Evolutionary conservation across 53 echinoderm and acorn worm genomes (phyloP), one percentile per base, ranked within the genome.

Genomic region (Paracentrotus lividus): DNA sequence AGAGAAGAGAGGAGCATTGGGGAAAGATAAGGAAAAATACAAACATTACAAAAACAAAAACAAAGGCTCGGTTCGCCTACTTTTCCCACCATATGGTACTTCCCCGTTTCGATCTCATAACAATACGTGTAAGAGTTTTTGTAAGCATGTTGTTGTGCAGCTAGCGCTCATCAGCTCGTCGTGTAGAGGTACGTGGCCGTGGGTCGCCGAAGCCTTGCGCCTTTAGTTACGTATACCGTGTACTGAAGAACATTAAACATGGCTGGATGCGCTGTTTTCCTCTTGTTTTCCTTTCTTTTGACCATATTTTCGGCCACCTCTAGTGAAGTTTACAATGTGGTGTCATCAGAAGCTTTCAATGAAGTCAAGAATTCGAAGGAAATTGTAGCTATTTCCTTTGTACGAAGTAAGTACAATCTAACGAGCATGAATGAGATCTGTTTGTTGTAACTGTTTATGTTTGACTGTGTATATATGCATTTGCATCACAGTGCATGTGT

Each of bases 291-390:
- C 72, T 72, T 40, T 38, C 9, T 72, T 72, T 40, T 72, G 4
- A 18, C 36, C 16, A 38, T 72, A 38, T 38, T 72, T 72, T 10
- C 72, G 36, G 49, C 31, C 15, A 85, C 90, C 47, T 90, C 66
- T 42, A 47, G 90, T 42, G 90, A 90, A 67, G 40, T 90, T 23
- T 90, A 64, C 65, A 90, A 90, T 65, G 26, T 66, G 42, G 43
- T 90, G 16, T 10, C 23, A 23, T 90, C 90, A 43, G 23, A 42
- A 43, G 67, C 60, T 10, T 90, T 90, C 33, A 64, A 90, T 43
- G 64, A 42, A 21, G 61, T 90, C 90, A 90, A 42, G 90, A 51
- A 44, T 42, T 65, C 90, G 36, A 90, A 65, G 34, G 90, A 90
- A 66, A 65, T 90, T 44, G 90, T 90, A 24, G 90, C 45, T 42